Evolutionary conservation across 1,140 invertebrate genomes (phyloP), one percentile per base, ranked within the genome.

Genomic region (Cyclina sinensis): DNA sequence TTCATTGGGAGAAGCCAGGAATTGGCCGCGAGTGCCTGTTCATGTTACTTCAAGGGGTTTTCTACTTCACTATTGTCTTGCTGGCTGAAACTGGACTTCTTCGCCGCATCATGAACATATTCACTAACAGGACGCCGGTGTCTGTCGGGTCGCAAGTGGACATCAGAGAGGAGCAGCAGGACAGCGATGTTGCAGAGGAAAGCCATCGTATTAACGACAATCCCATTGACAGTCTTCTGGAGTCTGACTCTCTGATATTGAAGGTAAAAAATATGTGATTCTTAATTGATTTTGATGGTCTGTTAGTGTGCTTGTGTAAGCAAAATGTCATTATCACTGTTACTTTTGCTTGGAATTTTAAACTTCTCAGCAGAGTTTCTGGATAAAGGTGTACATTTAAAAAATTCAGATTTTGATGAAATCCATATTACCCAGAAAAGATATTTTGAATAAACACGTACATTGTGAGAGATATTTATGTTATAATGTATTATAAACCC

Each of bases 11-110:
- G 7, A 92, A 90, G n/a, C 94, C 95, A 43, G 96, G 96, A 0
- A 91, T 97, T 70, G 97, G 97, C 7, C 95, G 96, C 74, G 96
- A 96, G 90, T 87, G 97, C 5, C 37, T 96, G 4, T 96, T 95
- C 80, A 94, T 97, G 91, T 86, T 92, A n/a, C 88, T 96, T 11
- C 95, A 96, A 89, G 96, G 96, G 11, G 76, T 96, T 24, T 78
- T 96, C 0, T 96, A 95, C 90, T 96, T 96, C 89, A 12, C 94
- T 5, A 95, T 96, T 51, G 81, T 97, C 1, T 27, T 95, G 0
- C 11, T 95, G 11, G 92, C 96, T 18, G 96, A 97, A 88, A 96
- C 90, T 27, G 82, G 90, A 11, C 37, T 91, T 9, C 46, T 93
- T 0, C 30, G 21, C 3, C 54, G 59, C 14, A 30, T 91, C 4